Conservation (phyloP, 2,888 invertebrate genomes). For the Spisula subtruncata region DNA sequence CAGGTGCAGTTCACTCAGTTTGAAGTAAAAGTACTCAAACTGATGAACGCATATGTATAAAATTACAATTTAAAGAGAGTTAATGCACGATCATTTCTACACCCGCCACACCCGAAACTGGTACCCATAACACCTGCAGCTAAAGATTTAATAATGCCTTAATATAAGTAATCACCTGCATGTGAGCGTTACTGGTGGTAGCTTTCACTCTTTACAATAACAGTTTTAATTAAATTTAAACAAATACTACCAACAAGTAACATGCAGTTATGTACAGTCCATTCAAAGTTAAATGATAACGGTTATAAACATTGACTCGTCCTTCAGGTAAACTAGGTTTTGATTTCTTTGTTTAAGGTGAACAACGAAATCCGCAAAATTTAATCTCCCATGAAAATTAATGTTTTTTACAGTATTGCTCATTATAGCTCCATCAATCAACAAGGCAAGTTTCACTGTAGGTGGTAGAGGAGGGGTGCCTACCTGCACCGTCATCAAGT, state of each 20-base stretch:
- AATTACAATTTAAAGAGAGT: neutral
- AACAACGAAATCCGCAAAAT: too few relatives aligned
- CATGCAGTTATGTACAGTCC: too few relatives aligned
- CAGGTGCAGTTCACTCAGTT: neutral
- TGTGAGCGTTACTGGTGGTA: neutral
- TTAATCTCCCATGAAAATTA: too few relatives aligned
- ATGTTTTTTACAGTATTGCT: too few relatives aligned
- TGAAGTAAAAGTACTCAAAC: neutral
- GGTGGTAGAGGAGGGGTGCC: neutral
- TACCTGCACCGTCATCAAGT: neutral
- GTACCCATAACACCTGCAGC: neutral
- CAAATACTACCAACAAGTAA: neutral
- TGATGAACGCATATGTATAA: neutral
- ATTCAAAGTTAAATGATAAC: too few relatives aligned
- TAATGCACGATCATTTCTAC: neutral
- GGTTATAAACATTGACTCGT: too few relatives aligned
- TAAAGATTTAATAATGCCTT: neutral
- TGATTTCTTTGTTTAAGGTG: too few relatives aligned
- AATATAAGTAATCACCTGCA: neutral
- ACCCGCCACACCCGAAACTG: neutral
- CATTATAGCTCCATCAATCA: neutral
- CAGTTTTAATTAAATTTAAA: neutral
- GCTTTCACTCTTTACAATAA: neutral
- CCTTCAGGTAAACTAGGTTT: too few relatives aligned
- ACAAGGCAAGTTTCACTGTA: neutral